Evolutionary conservation across 2,113 vertebrate species (phyloP).

Genomic region (Gracilinanus agilis): DNA sequence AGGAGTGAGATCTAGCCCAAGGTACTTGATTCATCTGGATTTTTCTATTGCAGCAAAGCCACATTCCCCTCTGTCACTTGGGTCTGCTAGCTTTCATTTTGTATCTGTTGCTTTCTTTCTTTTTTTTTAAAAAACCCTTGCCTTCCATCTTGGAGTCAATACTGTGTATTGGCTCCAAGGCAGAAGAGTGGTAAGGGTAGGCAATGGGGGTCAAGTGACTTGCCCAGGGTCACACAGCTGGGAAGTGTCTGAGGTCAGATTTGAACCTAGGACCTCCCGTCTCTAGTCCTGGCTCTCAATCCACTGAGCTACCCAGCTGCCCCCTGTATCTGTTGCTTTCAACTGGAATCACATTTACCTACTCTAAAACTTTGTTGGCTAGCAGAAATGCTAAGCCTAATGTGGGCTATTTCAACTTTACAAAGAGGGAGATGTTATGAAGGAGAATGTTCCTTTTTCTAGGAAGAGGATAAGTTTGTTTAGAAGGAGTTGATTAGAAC

Average conservation of each 20-base stretch:
- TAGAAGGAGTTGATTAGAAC: not conserved
- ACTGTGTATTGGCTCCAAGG: too few species aligned
- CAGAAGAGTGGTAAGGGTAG: too few species aligned
- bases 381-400: not conserved
- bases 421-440: not conserved
- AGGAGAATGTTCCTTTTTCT: not conserved
- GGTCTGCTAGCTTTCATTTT: not conserved
- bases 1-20: not conserved
- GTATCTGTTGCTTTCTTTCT: not conserved
- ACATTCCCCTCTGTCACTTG: not conserved
- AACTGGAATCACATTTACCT: too few species aligned
- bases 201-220: too few species aligned
- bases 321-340: not conserved
- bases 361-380: not conserved
- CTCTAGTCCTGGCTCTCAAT: too few species aligned
- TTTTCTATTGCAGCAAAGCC: not conserved
- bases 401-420: too few species aligned
- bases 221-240: too few species aligned
- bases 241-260: too few species aligned
- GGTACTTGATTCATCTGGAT: not conserved
- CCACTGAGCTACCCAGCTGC: too few species aligned
- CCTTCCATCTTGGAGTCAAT: too few species aligned
- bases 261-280: too few species aligned
- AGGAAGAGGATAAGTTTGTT: not conserved
- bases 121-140: too few species aligned